Base-by-base conservation (phyloP, 2,797 vertebrate species). In the Enteromius afrohamiltoni region DNA sequence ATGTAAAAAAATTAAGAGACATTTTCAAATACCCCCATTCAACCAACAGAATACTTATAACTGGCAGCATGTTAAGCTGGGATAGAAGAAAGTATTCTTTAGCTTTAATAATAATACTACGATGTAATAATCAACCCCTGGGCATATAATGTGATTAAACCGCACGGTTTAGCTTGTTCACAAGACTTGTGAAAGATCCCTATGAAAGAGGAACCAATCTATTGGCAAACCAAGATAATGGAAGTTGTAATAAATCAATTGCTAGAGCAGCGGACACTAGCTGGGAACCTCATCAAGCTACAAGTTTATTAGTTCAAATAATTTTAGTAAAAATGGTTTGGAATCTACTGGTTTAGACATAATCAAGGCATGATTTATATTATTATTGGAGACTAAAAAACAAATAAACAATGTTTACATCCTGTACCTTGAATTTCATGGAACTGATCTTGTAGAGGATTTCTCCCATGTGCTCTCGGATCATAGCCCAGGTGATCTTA, bases 401-500 rank as follows among this genome's bases (percentile, higher is more conserved):
- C 71, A 82, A 55, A 49, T 60, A 82, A 55, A 34, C 7, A 64
- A 6, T 6, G 47, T 51, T 34, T 19, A 75, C 14, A 21, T 55
- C 6, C 13, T 58, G 42, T 90, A 99, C 98, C 97, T 98, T 99
- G 91, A 99, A 99, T 89, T 99, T 99, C 97, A 99, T 99, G 53
- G 96, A 96, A 91, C 96, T 97, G 88, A 97, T 94, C 88, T 92
- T 95, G 91, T 98, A 99, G 67, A 99, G 96, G 83, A 98, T 95
- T 85, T 99, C 97, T 0, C 95, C 97, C 98, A 99, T 96, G 88
- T 98, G 95, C 91, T 99, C 97, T 65, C 91, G 94, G 93, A 99
- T 99, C 89, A 97, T 98, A 87, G 96, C 91, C 98, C 98, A 99
- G 23, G 98, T 99, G 91, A 99, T 97, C 92, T 96, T 98, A 89